Evolutionary conservation across 2,797 vertebrate genomes (phyloP).

Genomic region (Decapterus maruadsi): DNA sequence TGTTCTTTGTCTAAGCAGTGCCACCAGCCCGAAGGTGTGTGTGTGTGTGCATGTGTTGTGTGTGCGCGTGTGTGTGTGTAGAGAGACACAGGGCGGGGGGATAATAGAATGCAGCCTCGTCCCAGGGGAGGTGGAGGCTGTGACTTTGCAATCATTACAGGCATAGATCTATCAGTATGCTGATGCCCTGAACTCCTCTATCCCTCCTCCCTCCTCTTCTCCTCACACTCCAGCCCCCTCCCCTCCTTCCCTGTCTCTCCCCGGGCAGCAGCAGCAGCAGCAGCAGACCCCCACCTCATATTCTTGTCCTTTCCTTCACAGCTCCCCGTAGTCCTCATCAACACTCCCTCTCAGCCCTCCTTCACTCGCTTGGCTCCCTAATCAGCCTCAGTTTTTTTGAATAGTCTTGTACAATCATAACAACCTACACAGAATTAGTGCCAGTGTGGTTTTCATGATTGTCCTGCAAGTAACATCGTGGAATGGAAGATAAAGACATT

Average conservation of each 20-base stretch:
- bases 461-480: background rate
- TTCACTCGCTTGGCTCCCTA: constrained; percentile 36
- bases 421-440: background rate
- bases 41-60: background rate
- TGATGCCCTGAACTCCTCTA: constrained; percentile 67
- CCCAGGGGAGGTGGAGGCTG: constrained; percentile 79
- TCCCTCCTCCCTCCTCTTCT: constrained; percentile 46
- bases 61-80: constrained; percentile 14
- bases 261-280: constrained; percentile 22
- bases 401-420: constrained; percentile 31
- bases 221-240: constrained; percentile 9
- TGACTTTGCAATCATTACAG: constrained; percentile 88
- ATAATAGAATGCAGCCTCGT: constrained; percentile 83
- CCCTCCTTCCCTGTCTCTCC: background rate
- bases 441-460: constrained; percentile 20
- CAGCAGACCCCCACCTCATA: constrained; percentile 40
- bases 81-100: constrained; percentile 58
- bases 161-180: constrained; percentile 84
- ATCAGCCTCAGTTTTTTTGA: constrained; percentile 28
- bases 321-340: constrained; percentile 42
- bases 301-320: constrained; percentile 51
- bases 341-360: constrained; percentile 27
- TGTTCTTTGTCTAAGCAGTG: constrained; percentile 73
- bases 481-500: constrained; percentile 25
- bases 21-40: constrained; percentile 28